Evolutionary conservation across 2,888 invertebrate species (phyloP).

Genomic region (Pyrocoelia pectoralis): DNA sequence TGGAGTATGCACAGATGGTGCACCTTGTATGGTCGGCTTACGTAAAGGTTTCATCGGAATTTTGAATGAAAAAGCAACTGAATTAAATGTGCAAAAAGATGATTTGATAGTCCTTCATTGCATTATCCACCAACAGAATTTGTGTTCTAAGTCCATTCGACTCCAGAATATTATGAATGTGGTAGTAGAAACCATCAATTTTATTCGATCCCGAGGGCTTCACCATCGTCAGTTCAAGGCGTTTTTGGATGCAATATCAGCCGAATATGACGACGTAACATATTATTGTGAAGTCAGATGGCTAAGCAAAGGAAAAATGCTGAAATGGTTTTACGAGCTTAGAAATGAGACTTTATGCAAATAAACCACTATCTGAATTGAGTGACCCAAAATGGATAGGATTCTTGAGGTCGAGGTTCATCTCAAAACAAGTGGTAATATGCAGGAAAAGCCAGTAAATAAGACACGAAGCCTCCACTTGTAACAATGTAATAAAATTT

Average conservation of each 20-base stretch:
- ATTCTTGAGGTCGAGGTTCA: no score
- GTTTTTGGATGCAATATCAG: no score
- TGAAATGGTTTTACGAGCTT: background rate
- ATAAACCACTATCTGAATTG: no score
- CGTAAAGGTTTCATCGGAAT: constrained; percentile 1
- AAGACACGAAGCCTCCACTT: no score
- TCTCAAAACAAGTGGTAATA: no score
- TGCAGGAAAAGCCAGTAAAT: no score
- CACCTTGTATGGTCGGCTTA: background rate
- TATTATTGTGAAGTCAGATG: background rate
- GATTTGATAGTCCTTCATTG: background rate
- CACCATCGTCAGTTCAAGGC: no score
- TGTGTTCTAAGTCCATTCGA: background rate
- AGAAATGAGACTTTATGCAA: no score
- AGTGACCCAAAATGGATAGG: no score
- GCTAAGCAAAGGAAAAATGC: no score
- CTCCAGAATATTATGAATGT: background rate
- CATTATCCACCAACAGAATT: constrained; percentile 3
- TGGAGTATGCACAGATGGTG: background rate
- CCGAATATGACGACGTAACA: background rate
- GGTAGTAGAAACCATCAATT: constrained; percentile 13
- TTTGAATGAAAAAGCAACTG: background rate
- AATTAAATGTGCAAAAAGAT: background rate
- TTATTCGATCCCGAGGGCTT: background rate
- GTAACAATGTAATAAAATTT: no score